Conservation (phyloP, 1,140 invertebrate species). For the Hyles vespertilio region DNA sequence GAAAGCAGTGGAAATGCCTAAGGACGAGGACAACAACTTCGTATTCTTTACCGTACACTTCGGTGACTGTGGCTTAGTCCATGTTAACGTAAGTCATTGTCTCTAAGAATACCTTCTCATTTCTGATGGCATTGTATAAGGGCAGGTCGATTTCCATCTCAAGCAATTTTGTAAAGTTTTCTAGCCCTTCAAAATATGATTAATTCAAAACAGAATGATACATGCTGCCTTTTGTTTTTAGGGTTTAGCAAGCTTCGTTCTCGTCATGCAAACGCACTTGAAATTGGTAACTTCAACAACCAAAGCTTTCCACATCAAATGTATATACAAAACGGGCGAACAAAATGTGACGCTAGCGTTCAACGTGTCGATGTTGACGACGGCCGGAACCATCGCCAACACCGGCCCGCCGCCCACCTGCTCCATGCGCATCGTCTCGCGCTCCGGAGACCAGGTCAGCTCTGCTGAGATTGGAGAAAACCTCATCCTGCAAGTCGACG, state of each 20-base stretch:
- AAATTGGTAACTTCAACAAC: conserved; percentile 96
- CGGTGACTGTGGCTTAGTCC: conserved; percentile 92
- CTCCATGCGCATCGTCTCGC: conserved; percentile 92
- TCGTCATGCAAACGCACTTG: conserved; percentile 96
- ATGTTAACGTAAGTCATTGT: conserved; percentile 85
- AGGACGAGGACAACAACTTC: conserved; percentile 79
- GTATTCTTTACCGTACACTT: conserved; percentile 95
- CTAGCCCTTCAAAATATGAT: too few relatives aligned
- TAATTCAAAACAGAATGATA: too few relatives aligned
- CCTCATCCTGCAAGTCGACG: conserved; percentile 92
- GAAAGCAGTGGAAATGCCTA: conserved; percentile 84
- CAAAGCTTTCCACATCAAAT: conserved; percentile 96
- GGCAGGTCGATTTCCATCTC: too few relatives aligned
- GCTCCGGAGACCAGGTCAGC: conserved; percentile 90
- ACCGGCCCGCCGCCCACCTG: conserved; percentile 95
- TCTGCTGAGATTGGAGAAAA: conserved; percentile 95
- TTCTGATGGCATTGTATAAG: too few relatives aligned
- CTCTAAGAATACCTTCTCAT: too few relatives aligned
- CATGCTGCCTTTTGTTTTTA: conserved; percentile 41
- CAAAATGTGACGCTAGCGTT: conserved; percentile 95
- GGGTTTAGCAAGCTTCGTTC: conserved; percentile 93
- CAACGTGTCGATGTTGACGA: conserved; percentile 96
- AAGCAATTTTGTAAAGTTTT: too few relatives aligned
- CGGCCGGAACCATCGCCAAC: conserved; percentile 95
- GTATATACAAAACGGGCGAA: conserved; percentile 95